phyloP scores from a whole-genome alignment of 2,113 vertebrate species.

The Urocitellus parryii region DNA sequence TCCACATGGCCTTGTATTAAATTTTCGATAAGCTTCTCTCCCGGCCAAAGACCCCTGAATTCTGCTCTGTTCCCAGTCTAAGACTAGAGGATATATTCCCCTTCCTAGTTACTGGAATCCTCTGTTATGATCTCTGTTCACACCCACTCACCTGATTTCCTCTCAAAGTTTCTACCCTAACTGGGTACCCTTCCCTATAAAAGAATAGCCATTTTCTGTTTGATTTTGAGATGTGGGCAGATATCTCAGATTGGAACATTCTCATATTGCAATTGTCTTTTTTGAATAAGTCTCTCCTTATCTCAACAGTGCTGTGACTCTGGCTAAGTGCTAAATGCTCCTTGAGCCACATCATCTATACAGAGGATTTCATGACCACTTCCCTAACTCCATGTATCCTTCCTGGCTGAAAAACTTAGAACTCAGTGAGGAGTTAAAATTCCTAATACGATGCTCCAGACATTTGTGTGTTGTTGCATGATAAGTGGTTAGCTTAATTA shows the following conservation, averaged over 20 bases:
- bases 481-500: not conserved
- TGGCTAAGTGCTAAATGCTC: too few relatives aligned
- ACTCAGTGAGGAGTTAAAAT: too few relatives aligned
- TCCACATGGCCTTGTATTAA: too few relatives aligned
- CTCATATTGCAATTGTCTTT: not conserved
- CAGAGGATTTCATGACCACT: too few relatives aligned
- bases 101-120: not conserved
- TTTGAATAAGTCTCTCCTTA: not conserved
- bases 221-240: not conserved
- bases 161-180: not conserved
- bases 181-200: not conserved
- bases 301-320: too few relatives aligned
- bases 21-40: too few relatives aligned
- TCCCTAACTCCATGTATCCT: not conserved
- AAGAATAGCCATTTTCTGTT: not conserved
- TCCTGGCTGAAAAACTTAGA: not conserved
- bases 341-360: too few relatives aligned
- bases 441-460: not conserved
- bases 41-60: too few relatives aligned
- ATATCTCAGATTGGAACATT: not conserved
- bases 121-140: not conserved
- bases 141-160: not conserved
- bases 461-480: not conserved
- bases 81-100: too few relatives aligned
- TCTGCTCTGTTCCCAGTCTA: too few relatives aligned